These are phyloP conservation scores for Dipodomys stephensi DNA, from an alignment of 2,113 vertebrate genomes.

Conservation along the genomic window DNA sequence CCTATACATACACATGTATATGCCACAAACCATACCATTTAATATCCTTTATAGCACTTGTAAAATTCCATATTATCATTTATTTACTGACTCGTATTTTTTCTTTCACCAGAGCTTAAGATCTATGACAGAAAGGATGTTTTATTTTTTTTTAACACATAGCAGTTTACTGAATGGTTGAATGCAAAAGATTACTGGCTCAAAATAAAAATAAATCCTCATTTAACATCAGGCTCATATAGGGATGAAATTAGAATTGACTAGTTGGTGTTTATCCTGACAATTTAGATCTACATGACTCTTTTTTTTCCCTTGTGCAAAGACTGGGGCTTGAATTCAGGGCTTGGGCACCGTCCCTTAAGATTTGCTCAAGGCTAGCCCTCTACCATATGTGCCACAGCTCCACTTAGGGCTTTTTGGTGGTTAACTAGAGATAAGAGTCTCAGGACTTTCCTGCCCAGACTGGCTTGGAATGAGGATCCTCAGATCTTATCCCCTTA, in stretches of 20 bases:
- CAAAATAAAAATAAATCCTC: background rate
- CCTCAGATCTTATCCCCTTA: too few relatives aligned
- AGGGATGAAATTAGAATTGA: background rate
- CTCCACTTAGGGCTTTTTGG: too few relatives aligned
- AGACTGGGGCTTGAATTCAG: too few relatives aligned
- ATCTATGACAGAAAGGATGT: background rate
- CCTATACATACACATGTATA: background rate
- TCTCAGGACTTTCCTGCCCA: too few relatives aligned
- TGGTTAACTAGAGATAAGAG: too few relatives aligned
- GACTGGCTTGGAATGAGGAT: too few relatives aligned
- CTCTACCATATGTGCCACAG: too few relatives aligned
- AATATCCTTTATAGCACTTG: background rate
- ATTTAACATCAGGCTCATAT: background rate
- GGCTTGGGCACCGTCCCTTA: too few relatives aligned
- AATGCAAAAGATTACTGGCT: background rate
- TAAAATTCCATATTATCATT: background rate
- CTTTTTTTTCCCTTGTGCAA: too few relatives aligned
- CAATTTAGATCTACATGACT: background rate
- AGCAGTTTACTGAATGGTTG: background rate
- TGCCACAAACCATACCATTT: background rate
- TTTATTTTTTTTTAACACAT: background rate
- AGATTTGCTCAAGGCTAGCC: too few relatives aligned
- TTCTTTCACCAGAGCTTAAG: background rate
- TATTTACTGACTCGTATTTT: background rate
- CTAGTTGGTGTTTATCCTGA: background rate